These are phyloP conservation scores for Busarellus nigricollis DNA, from an alignment of 2,797 vertebrate species.

Conservation along the genomic window DNA sequence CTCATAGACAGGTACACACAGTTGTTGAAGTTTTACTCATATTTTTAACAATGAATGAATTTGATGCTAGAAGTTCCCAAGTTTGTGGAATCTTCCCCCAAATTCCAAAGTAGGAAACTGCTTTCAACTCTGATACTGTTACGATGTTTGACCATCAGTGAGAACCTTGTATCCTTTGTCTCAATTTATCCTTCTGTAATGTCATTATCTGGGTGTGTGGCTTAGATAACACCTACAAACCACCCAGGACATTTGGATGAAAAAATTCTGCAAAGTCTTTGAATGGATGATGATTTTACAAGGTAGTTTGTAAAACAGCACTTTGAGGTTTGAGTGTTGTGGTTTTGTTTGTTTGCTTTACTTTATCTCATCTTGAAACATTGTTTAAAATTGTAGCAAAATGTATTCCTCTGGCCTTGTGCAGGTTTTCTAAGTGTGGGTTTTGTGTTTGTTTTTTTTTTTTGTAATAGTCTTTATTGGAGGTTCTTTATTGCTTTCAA, in stretches of 20 bases:
- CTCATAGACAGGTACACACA: fast-evolving
- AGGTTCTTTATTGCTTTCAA: neutral
- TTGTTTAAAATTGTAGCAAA: neutral
- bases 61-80: neutral
- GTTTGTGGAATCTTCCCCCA: neutral
- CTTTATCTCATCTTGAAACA: neutral
- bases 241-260: neutral
- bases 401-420: neutral
- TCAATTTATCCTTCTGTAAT: neutral
- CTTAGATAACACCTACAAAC: neutral
- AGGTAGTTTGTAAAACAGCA: neutral
- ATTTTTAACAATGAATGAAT: neutral
- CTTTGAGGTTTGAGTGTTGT: neutral
- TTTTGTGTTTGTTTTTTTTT: neutral
- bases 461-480: neutral
- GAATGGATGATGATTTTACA: neutral
- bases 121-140: neutral
- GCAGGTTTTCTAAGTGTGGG: neutral
- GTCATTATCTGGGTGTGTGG: neutral
- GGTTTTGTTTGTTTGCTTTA: neutral
- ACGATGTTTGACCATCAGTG: neutral
- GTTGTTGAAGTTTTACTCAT: neutral
- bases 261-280: neutral
- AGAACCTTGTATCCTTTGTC: neutral
- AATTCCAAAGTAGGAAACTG: neutral